Percentiles rank a stretch among this genome's conserved stretches.
These are phyloP conservation scores for Chiloscyllium plagiosum DNA, from an alignment of 2,113 vertebrate genomes.

Conservation along the genomic window DNA sequence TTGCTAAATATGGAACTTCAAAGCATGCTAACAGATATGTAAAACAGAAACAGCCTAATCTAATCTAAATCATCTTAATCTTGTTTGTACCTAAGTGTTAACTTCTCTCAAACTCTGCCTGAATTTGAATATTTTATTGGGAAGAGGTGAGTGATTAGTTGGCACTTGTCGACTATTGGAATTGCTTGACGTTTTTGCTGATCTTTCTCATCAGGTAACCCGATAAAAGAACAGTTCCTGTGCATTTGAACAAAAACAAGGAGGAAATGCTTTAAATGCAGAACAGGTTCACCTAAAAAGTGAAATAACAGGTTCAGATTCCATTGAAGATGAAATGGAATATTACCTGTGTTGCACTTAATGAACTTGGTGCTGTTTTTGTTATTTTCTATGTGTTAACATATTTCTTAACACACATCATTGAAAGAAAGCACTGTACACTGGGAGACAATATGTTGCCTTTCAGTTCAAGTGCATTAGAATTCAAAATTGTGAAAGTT, in stretches of 20 bases:
- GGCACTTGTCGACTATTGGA: background rate
- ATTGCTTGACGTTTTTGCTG: background rate
- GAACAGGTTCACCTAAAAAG: background rate
- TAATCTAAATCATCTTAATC: too few relatives aligned
- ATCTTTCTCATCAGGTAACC: background rate
- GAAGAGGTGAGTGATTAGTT: background rate
- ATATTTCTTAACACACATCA: background rate
- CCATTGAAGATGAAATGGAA: background rate
- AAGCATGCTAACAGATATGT: background rate
- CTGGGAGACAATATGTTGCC: background rate
- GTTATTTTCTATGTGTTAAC: background rate
- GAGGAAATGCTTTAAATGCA: background rate
- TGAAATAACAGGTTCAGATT: background rate
- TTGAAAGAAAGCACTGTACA: background rate
- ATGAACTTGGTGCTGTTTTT: background rate
- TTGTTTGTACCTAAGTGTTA: background rate
- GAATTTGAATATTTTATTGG: background rate
- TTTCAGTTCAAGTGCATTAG: background rate
- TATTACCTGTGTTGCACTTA: too few relatives aligned
- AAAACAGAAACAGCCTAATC: background rate
- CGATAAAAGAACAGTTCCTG: background rate
- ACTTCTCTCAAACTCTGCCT: background rate
- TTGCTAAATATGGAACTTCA: background rate
- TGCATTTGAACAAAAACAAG: background rate
- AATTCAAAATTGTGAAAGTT: background rate